Conservation (phyloP, 2,113 vertebrate species). For the Mustela lutreola region DNA sequence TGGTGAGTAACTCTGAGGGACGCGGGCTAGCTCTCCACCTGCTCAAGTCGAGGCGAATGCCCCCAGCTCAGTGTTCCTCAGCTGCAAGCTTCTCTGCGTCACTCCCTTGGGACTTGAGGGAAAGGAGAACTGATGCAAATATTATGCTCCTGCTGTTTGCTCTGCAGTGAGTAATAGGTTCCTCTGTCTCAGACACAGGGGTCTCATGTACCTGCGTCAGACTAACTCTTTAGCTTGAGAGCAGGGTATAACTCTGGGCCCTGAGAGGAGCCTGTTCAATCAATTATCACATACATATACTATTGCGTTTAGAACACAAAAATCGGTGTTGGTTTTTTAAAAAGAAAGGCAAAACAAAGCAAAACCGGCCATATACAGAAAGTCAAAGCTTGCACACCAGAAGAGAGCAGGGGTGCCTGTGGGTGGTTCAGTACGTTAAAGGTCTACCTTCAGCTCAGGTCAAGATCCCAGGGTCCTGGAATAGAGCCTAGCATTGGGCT, state of each 20-base stretch:
- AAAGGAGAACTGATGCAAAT: neutral
- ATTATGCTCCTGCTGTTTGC: fast-evolving
- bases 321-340: neutral
- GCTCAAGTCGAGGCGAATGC: neutral
- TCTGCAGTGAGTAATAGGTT: neutral
- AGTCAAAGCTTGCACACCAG: neutral
- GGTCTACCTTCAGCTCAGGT: neutral
- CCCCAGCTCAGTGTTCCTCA: neutral
- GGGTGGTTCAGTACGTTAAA: neutral
- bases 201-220: neutral
- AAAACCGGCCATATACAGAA: neutral
- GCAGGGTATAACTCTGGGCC: neutral
- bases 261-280: neutral
- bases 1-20: neutral
- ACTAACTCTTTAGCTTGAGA: neutral
- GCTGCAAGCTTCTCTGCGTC: neutral
- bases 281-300: neutral
- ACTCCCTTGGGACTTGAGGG: neutral
- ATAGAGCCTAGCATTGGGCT: too few relatives aligned
- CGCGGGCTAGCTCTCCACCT: neutral
- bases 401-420: neutral
- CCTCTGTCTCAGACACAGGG: neutral
- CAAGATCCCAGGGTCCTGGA: too few relatives aligned
- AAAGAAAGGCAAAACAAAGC: neutral
- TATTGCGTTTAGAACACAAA: conserved; percentile 28